These are phyloP conservation scores for Drosophila peninsularis DNA, from an alignment of 2,888 invertebrate genomes.

Conservation along the genomic window DNA sequence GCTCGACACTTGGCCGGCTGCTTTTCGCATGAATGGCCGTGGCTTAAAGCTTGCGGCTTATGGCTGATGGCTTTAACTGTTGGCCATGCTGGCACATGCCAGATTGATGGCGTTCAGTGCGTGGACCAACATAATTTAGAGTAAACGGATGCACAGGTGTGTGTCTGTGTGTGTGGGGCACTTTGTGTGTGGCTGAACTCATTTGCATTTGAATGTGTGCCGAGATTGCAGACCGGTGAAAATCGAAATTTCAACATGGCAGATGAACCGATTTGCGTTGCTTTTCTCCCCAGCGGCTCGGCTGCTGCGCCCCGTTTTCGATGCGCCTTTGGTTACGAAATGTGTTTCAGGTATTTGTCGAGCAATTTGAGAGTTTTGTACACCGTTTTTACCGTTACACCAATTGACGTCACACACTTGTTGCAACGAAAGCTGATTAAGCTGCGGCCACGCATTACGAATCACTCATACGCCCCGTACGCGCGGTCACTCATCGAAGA, in stretches of 20 bases:
- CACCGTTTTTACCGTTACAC: conserved; percentile 60
- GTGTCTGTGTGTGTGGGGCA: conserved; percentile 25
- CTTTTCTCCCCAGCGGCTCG: conserved; percentile 46
- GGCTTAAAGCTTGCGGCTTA: conserved; percentile 40
- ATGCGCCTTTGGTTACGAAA: conserved; percentile 62
- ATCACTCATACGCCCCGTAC: conserved; percentile 62
- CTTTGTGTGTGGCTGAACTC: conserved; percentile 45
- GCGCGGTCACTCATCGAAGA: conserved; percentile 13
- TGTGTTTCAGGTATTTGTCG: conserved; percentile 27
- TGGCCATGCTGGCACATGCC: conserved; percentile 47
- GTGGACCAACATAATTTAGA: conserved; percentile 66
- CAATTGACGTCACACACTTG: conserved; percentile 64
- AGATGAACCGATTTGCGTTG: conserved; percentile 47
- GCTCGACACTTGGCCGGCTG: conserved; percentile 51
- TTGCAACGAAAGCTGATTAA: conserved; percentile 55
- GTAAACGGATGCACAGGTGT: conserved; percentile 58
- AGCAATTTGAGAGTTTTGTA: conserved; percentile 29
- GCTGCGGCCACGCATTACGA: conserved; percentile 40
- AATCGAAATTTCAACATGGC: conserved; percentile 59
- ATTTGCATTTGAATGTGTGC: conserved; percentile 66
- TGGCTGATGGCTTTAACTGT: conserved; percentile 35
- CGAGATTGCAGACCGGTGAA: conserved; percentile 60
- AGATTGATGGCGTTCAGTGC: conserved; percentile 56
- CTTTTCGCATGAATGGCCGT: conserved; percentile 69
- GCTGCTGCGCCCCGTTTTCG: conserved; percentile 57